Evolutionary conservation across 2,797 vertebrate genomes (phyloP).

Genomic region (Pseudochaenichthys georgianus): DNA sequence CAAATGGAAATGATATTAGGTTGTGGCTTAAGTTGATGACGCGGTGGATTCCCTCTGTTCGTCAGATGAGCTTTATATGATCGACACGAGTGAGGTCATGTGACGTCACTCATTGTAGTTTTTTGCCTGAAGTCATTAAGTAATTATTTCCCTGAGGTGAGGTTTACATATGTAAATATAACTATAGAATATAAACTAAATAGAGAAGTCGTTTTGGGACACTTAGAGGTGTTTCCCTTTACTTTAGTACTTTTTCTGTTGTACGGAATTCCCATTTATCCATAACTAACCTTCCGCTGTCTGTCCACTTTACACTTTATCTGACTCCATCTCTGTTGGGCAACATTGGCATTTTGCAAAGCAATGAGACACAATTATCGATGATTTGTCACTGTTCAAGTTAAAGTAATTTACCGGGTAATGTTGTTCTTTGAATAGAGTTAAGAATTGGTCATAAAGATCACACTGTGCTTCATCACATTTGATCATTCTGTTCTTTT

Average conservation of each 20-base stretch:
- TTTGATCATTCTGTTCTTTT: too few species aligned
- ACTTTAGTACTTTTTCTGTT: conserved; percentile 30
- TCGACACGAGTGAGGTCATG: not conserved
- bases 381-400: not conserved
- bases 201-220: conserved; percentile 3
- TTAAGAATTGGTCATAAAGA: too few species aligned
- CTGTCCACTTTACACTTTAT: not conserved
- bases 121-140: not conserved
- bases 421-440: too few species aligned
- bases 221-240: conserved; percentile 29
- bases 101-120: not conserved
- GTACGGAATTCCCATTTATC: conserved; percentile 43
- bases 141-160: not conserved
- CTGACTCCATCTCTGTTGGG: conserved; percentile 22
- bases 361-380: too few species aligned
- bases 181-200: not conserved
- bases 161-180: not conserved
- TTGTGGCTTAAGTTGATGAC: conserved; percentile 55
- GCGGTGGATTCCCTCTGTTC: conserved; percentile 44
- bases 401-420: conserved; percentile 2
- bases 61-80: conserved; percentile 35
- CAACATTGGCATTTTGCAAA: conserved; percentile 65
- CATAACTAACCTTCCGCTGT: not conserved
- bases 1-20: conserved; percentile 31
- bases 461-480: too few species aligned